Evolutionary conservation across 2,888 invertebrate genomes (phyloP).

Genomic region (Myathropa florea): DNA sequence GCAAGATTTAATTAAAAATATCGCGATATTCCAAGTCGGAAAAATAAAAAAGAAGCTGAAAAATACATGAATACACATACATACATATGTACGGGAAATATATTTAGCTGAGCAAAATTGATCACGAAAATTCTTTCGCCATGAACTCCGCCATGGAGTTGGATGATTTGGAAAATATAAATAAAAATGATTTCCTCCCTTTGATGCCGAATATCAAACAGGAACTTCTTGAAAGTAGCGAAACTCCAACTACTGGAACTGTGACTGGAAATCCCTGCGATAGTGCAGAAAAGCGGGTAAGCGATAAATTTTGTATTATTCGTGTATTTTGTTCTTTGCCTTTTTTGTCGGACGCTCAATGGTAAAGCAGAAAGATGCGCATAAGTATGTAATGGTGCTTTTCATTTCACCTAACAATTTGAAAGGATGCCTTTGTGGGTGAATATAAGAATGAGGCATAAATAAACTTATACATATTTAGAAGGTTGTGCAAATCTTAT

Average conservation of each 20-base stretch:
- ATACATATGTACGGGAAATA: conserved; percentile 43
- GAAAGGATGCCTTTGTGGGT: background rate
- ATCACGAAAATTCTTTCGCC: conserved; percentile 55
- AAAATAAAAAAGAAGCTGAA: background rate
- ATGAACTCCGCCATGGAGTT: conserved; percentile 77
- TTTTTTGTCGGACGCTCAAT: conserved; percentile 16
- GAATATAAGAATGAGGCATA: background rate
- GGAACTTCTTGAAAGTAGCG: conserved; percentile 78
- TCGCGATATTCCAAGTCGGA: background rate
- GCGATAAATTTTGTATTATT: conserved; percentile 54
- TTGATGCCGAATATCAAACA: conserved; percentile 79
- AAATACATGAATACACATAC: conserved; percentile 15
- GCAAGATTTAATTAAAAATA: background rate
- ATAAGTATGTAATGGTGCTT: conserved; percentile 17
- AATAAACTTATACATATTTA: background rate
- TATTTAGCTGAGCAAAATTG: conserved; percentile 38
- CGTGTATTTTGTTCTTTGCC: background rate
- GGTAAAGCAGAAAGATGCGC: conserved; percentile 39
- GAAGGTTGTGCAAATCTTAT: conserved; percentile 13
- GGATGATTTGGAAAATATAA: conserved; percentile 79
- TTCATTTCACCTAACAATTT: conserved; percentile 10
- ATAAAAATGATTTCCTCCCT: conserved; percentile 79
- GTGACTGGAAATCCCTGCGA: conserved; percentile 79
- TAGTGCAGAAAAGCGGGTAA: conserved; percentile 81
- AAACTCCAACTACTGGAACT: conserved; percentile 73